Evolutionary conservation across 2,797 vertebrate species (phyloP), one percentile per base, ranked within the genome.

Genomic region (Pampus argenteus): DNA sequence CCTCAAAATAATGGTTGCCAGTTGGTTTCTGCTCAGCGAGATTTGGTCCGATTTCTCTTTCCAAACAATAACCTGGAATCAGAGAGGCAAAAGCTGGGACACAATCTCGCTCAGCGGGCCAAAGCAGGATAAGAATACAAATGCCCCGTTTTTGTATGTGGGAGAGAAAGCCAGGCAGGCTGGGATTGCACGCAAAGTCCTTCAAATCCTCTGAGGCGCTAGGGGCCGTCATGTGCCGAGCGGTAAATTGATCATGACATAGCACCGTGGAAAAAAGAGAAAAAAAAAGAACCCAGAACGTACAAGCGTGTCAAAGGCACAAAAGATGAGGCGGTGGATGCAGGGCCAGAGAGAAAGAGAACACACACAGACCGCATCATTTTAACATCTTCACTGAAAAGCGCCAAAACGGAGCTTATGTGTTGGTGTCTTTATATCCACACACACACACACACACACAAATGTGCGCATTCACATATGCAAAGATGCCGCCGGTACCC

Each of bases 211-310:
- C 86, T 10, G 86, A 91, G 90, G 89, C 88, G 84, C 89, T 85
- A 75, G 82, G 75, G 87, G 82, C 83, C 88, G 85, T 94, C 92
- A 93, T 93, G 91, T 91, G 91, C 88, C 83, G 88, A 90, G 89
- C 88, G 88, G 87, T 82, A 93, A 94, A 94, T 94, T 93, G 92
- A 94, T 93, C 88, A 72, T 87, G 91, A 93, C 93, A 92, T 74
- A 80, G 87, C 86, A 63, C 71, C 64, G 78, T 76, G 84, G 71
- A 79, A 44, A 44, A 10, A 10, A 36, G 9, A 36, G 34, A 10
- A 6, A 79, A 88, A 82, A 89, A 84, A 79, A 42, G 71, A 85
- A 78, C 44, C 79, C 76, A 57, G 88, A 92, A 91, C 83, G 82
- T 89, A 89, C 82, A 76, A 87, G 89, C 85, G 74, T 92, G 91